Base-by-base conservation (phyloP, 2,797 vertebrate genomes). In the Echeneis naucrates region DNA sequence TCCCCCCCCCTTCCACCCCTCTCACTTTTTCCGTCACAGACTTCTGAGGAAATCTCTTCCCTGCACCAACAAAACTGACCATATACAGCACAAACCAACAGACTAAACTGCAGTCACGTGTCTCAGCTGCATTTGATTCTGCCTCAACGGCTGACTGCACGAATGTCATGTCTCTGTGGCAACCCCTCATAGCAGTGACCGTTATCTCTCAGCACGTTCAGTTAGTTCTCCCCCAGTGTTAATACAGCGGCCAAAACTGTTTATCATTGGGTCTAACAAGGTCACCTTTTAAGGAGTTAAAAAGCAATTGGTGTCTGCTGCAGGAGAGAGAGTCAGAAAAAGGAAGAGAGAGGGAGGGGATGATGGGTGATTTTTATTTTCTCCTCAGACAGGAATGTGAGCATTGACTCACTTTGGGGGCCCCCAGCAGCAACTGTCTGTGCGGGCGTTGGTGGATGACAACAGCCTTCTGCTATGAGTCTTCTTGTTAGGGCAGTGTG, bases 31-130 rank as follows among this genome's bases (percentile, higher is more conserved):
- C 27, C 66, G 62, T 77, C 73, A 8, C 52, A 52, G 45, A 61
- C 79, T 82, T 91, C 80, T 70, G 67, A 80, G 73, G 76, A 92
- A 91, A 87, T 74, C 58, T 67, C 67, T 67, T 44, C 62, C 62
- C 14, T 68, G 80, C 86, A 91, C 87, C 83, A 81, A 58, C 89
- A 91, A 93, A 87, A 80, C 83, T 54, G 78, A 79, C 88, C 88
- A 87, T 91, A 90, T 86, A 87, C 75, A 87, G 87, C 83, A 63
- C 72, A 82, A 66, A 73, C 68, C 69, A 24, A 35, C 81, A 50
- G 66, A 66, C 77, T 62, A 10, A 71, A 70, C 78, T 37, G 62
- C 0, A 48, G 72, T 89, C 90, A 91, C 88, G 69, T 91, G 83
- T 76, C 63, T 27, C 53, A 3, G 47, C 58, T 77, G 80, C 67